Percentiles rank a stretch among this genome's conserved stretches.
phyloP scores from a whole-genome alignment of 2,888 invertebrate species.

The Stenodera caucasica region DNA sequence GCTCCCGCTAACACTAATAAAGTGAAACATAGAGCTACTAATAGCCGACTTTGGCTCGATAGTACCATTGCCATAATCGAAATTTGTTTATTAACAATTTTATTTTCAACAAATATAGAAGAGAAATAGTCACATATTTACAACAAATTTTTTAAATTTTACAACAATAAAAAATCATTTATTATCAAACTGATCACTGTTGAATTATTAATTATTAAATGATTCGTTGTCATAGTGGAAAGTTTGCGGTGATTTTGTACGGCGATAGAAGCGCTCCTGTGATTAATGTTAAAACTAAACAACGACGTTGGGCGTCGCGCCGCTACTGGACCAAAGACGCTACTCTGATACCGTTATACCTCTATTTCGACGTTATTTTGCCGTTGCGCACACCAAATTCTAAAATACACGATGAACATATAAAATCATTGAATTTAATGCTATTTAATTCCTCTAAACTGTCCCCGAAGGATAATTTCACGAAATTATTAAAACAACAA shows the following conservation, averaged over 20 bases:
- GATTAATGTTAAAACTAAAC: constrained; percentile 44
- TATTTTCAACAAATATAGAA: neutral
- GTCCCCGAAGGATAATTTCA: neutral
- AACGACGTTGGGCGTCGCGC: constrained; percentile 47
- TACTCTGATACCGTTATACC: constrained; percentile 23
- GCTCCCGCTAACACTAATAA: constrained; percentile 62
- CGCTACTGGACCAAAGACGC: constrained; percentile 49
- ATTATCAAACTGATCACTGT: neutral
- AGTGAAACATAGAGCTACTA: constrained; percentile 61
- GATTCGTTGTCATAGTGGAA: constrained; percentile 17
- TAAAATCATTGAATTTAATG: neutral
- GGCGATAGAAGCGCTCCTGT: constrained; percentile 45
- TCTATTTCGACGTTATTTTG: constrained; percentile 21
- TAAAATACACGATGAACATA: neutral
- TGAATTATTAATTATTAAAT: neutral
- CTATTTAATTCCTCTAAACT: neutral
- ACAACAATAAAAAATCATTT: neutral
- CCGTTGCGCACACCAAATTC: constrained; percentile 38
- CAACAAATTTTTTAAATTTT: neutral
- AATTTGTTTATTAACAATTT: neutral
- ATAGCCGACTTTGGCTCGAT: constrained; percentile 64
- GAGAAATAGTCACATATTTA: constrained; percentile 27
- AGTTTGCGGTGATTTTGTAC: constrained; percentile 37
- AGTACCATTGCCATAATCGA: constrained; percentile 66
- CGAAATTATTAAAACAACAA: neutral